Evolutionary conservation across 1,140 invertebrate species (phyloP), one percentile per base, ranked within the genome.

Genomic region (Sitophilus oryzae): DNA sequence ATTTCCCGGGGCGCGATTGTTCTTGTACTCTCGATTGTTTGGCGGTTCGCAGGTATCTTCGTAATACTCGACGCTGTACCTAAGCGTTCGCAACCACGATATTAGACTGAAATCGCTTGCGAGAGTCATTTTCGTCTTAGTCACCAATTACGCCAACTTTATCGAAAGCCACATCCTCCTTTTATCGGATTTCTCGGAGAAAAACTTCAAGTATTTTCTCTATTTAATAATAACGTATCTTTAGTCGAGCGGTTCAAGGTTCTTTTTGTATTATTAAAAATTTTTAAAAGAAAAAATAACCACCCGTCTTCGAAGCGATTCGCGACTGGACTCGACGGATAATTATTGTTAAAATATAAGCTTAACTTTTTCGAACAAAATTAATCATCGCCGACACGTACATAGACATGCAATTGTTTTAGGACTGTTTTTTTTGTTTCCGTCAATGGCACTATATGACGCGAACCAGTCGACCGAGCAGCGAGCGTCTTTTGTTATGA

Each of bases 51-150:
- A 51, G 55, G 37, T 52, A 19, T 55, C 37, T 41, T 60, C 58
- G 58, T 60, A 60, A 49, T 56, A 56, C 36, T 60, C 58, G 25
- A 53, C 52, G 22, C 45, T 47, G 23, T 40, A 52, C 46, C 58
- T 41, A 6, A 60, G 40, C 36, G 45, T 49, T 52, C 41, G 22
- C 53, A 60, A 23, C 58, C 58, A 60, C 40, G 53, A 52, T 51
- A 49, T 56, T 34, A 60, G 53, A 48, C 55, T 60, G 54, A 48
- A 40, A 44, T 55, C 48, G 45, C 15, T 38, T 37, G 19, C 14
- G 22, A 37, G 47, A 45, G 53, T 56, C 53, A 56, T 56, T 19
- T 42, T 41, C 40, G 47, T 49, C 15, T 56, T 56, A 56, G 53
- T 56, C 53, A 56, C 53, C 53, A 41, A 3, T 19, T 19, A 42